Conservation (phyloP, 35 echinoderm and acorn worm species). For the Nesometra sesokonis region DNA sequence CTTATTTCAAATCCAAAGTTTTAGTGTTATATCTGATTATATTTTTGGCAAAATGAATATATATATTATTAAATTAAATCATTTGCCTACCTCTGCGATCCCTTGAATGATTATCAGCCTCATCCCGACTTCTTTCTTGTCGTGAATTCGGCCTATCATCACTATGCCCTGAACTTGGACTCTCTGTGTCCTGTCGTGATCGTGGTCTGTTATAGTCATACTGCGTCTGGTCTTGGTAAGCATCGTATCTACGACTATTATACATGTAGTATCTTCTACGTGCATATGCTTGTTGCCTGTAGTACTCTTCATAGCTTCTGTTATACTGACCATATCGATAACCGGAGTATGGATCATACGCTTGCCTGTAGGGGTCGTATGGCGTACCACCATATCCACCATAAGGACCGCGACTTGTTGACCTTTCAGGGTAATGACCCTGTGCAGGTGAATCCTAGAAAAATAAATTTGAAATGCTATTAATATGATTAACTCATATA, state of each 20-base stretch:
- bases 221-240: not conserved
- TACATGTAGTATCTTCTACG: conserved; percentile 17
- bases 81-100: not conserved
- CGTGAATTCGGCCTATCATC: conserved; percentile 21
- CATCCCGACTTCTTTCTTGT: conserved; percentile 21
- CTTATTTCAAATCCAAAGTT: too few relatives aligned
- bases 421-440: not conserved
- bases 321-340: conserved; percentile 15
- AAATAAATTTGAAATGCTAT: too few relatives aligned
- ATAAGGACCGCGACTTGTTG: not conserved
- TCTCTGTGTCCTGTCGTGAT: conserved; percentile 52
- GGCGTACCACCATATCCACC: conserved; percentile 3
- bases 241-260: not conserved
- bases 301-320: conserved; percentile 12
- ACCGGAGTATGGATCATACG: conserved; percentile 12
- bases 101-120: not conserved
- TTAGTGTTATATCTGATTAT: too few relatives aligned
- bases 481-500: too few relatives aligned
- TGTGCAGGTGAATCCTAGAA: not conserved
- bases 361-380: conserved; percentile 15
- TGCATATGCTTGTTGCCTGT: not conserved
- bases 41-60: too few relatives aligned
- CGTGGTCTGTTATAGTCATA: conserved; percentile 18
- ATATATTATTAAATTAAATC: too few relatives aligned
- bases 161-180: conserved; percentile 27